phyloP scores from a whole-genome alignment of 2,888 invertebrate genomes.

The Palloptera scutellata region DNA sequence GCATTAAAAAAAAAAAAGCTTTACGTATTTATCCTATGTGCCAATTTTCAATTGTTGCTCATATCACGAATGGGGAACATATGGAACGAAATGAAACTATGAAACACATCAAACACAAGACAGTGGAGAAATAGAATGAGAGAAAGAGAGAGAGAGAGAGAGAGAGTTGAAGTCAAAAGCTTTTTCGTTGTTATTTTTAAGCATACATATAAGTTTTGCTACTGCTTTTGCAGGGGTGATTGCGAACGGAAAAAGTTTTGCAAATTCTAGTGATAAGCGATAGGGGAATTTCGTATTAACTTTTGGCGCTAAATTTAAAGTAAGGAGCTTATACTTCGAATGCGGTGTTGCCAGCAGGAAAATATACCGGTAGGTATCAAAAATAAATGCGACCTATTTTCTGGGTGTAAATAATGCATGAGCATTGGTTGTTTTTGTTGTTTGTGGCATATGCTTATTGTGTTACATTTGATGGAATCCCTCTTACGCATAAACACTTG shows the following conservation, averaged over 20 bases:
- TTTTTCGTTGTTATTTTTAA: slow-evolving; percentile 14
- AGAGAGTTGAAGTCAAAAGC: slow-evolving; percentile 15
- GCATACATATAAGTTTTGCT: neutral
- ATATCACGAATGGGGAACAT: slow-evolving; percentile 8
- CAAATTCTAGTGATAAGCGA: neutral
- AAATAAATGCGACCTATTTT: neutral
- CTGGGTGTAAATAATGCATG: neutral
- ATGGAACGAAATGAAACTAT: too few species aligned
- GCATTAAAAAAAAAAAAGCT: too few species aligned
- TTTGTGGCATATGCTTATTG: too few species aligned
- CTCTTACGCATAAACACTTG: too few species aligned
- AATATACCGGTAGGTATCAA: neutral
- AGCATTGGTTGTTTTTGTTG: neutral
- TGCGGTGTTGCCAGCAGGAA: slow-evolving; percentile 1
- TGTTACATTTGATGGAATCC: too few species aligned
- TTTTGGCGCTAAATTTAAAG: too few species aligned
- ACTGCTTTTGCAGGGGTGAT: slow-evolving; percentile 16
- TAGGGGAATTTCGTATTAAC: too few species aligned
- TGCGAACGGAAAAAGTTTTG: slow-evolving; percentile 18
- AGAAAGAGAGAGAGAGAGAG: slow-evolving; percentile 2
- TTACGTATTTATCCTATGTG: too few species aligned
- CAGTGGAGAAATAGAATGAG: slow-evolving; percentile 14
- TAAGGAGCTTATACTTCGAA: too few species aligned
- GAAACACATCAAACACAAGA: neutral
- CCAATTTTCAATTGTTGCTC: neutral